phyloP scores from a whole-genome alignment of 1,140 invertebrate species.

The Pseudomyrmex dendroicus region DNA sequence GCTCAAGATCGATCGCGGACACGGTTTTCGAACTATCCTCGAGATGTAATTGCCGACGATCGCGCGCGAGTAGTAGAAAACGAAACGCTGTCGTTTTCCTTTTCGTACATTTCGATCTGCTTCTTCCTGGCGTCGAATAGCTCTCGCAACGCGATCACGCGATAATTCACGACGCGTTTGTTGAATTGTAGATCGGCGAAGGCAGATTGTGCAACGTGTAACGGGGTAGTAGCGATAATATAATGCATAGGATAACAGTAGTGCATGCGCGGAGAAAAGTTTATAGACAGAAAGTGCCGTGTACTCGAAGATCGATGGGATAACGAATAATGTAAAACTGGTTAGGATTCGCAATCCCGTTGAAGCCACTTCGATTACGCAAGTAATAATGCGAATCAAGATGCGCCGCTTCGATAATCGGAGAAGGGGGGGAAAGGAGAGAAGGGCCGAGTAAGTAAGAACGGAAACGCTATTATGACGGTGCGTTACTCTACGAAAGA shows the following conservation, averaged over 20 bases:
- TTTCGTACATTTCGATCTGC: not conserved
- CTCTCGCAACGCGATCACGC: constrained; percentile 8
- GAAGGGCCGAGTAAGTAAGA: not conserved
- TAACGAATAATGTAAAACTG: not conserved
- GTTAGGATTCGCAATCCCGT: too few species aligned
- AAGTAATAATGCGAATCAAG: not conserved
- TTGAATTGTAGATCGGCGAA: not conserved
- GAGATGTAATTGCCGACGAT: constrained; percentile 16
- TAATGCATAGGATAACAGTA: not conserved
- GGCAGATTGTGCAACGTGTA: not conserved
- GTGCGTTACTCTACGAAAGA: constrained; percentile 8
- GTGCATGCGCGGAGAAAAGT: not conserved
- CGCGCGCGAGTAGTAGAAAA: not conserved
- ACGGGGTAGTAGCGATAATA: not conserved
- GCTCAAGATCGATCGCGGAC: constrained; percentile 23
- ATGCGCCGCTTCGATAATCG: constrained; percentile 12
- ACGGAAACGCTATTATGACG: constrained; percentile 18
- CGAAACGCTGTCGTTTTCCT: constrained; percentile 2
- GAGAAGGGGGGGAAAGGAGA: too few species aligned
- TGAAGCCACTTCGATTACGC: not conserved
- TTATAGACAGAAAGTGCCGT: not conserved
- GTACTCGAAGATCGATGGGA: too few species aligned
- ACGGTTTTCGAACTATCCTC: not conserved
- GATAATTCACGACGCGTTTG: constrained; percentile 21
- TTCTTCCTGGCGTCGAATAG: not conserved